Evolutionary conservation across 2,113 vertebrate species (phyloP).

Genomic region (Azemiops feae): DNA sequence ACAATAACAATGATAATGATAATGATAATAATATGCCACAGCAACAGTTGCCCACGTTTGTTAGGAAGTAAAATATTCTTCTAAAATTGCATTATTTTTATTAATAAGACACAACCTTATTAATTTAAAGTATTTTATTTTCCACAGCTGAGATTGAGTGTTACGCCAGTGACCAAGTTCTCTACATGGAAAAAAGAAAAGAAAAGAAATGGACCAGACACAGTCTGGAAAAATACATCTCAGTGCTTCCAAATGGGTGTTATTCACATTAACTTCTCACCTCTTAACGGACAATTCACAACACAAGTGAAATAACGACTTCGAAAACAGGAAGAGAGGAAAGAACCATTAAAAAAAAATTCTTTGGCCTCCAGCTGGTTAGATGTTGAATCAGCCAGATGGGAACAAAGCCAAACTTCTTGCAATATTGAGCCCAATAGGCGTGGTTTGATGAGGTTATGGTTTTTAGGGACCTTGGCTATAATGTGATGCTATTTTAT

Average conservation of each 20-base stretch:
- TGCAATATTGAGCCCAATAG: slow-evolving; percentile 6
- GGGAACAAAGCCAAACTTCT: slow-evolving; percentile 33
- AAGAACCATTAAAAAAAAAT: not conserved
- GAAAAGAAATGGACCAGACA: not conserved
- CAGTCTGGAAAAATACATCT: not conserved
- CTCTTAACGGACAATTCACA: slow-evolving; percentile 3
- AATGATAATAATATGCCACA: not conserved
- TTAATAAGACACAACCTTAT: not conserved
- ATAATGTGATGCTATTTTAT: not conserved
- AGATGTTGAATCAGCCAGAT: slow-evolving; percentile 41
- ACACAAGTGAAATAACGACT: slow-evolving; percentile 15
- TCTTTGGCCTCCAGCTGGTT: slow-evolving; percentile 13
- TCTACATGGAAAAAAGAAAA: slow-evolving; percentile 12
- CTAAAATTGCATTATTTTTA: not conserved
- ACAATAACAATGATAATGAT: not conserved
- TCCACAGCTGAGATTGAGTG: slow-evolving; percentile 11
- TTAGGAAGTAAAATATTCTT: slow-evolving; percentile 24
- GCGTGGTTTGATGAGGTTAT: not conserved
- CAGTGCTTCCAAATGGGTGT: not conserved
- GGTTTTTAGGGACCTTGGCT: not conserved
- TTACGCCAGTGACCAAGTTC: slow-evolving; percentile 3
- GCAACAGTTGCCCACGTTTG: slow-evolving; percentile 5
- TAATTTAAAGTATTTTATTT: slow-evolving; percentile 19
- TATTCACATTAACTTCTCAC: slow-evolving; percentile 15
- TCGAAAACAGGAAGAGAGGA: not conserved